A percentile compares a stretch with the other conserved stretches of the same genome.
phyloP scores from a whole-genome alignment of 53 echinoderm and acorn worm species.

The Paracentrotus lividus region DNA sequence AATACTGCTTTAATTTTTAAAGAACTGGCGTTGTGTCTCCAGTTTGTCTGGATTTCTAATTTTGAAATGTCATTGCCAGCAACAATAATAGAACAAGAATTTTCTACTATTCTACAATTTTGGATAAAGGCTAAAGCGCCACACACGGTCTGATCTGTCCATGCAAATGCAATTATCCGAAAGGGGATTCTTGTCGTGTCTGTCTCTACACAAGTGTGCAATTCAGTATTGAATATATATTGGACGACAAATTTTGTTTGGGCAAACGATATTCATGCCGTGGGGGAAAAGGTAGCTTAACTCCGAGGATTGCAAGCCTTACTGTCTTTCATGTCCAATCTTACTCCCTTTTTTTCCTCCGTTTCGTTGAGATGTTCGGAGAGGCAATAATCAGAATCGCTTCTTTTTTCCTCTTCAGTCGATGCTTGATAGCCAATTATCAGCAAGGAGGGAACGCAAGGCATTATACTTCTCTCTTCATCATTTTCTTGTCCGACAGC shows the following conservation, averaged over 20 bases:
- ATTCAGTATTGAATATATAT: slow-evolving; percentile 70
- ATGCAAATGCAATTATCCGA: slow-evolving; percentile 68
- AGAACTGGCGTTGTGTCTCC: not conserved
- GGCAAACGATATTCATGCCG: slow-evolving; percentile 69
- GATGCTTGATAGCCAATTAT: slow-evolving; percentile 60
- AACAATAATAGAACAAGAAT: not conserved
- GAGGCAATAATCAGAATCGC: slow-evolving; percentile 35
- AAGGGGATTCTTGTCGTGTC: slow-evolving; percentile 48
- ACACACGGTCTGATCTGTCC: slow-evolving; percentile 33
- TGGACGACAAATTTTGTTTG: slow-evolving; percentile 70
- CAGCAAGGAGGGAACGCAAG: slow-evolving; percentile 22
- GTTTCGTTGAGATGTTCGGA: slow-evolving; percentile 16
- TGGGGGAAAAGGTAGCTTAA: slow-evolving; percentile 61
- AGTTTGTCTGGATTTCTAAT: not conserved
- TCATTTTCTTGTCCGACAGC: slow-evolving; percentile 46
- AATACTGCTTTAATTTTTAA: not conserved
- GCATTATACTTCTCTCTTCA: slow-evolving; percentile 41
- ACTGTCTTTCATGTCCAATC: slow-evolving; percentile 40
- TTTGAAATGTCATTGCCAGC: not conserved
- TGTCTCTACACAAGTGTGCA: slow-evolving; percentile 62
- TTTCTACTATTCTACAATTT: not conserved
- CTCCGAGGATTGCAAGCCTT: slow-evolving; percentile 12
- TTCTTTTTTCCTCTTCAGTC: not conserved
- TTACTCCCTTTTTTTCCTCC: slow-evolving; percentile 1
- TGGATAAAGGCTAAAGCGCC: slow-evolving; percentile 44